A percentile compares a stretch with the other conserved stretches of the same genome.
These are phyloP conservation scores for Ypsolopha sequella DNA, from an alignment of 2,888 invertebrate genomes.

Conservation along the genomic window DNA sequence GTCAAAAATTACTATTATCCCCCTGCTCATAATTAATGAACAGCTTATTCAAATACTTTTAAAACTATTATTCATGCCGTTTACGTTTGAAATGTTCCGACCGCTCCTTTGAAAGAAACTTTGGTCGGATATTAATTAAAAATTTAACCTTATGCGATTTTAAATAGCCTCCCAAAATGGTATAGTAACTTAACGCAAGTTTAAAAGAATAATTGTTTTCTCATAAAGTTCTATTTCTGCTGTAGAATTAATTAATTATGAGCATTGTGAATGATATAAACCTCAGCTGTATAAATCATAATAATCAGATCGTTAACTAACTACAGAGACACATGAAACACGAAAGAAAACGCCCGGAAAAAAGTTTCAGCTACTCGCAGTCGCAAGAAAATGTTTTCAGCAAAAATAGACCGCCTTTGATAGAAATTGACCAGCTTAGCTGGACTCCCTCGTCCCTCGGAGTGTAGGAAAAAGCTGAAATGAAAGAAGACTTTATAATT, in stretches of 20 bases:
- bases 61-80: slow-evolving; percentile 70
- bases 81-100: slow-evolving; percentile 65
- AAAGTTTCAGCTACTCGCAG: slow-evolving; percentile 22
- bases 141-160: slow-evolving; percentile 50
- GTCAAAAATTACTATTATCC: slow-evolving; percentile 68
- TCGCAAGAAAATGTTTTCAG: slow-evolving; percentile 31
- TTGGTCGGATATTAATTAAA: slow-evolving; percentile 52
- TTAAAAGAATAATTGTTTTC: neutral
- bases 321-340: slow-evolving; percentile 9
- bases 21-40: slow-evolving; percentile 63
- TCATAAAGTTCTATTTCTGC: no score
- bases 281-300: neutral
- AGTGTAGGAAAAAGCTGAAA: neutral
- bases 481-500: neutral
- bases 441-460: slow-evolving; percentile 14
- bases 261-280: neutral
- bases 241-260: no score
- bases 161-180: slow-evolving; percentile 23
- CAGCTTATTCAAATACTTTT: slow-evolving; percentile 69
- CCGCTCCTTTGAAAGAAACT: slow-evolving; percentile 55
- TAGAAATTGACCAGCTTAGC: slow-evolving; percentile 17
- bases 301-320: slow-evolving; percentile 10
- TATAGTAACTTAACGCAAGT: slow-evolving; percentile 14
- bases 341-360: slow-evolving; percentile 9
- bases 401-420: slow-evolving; percentile 27